Base-by-base conservation (phyloP, 92 coral and sea anemone genomes). In the Ricordea florida region DNA sequence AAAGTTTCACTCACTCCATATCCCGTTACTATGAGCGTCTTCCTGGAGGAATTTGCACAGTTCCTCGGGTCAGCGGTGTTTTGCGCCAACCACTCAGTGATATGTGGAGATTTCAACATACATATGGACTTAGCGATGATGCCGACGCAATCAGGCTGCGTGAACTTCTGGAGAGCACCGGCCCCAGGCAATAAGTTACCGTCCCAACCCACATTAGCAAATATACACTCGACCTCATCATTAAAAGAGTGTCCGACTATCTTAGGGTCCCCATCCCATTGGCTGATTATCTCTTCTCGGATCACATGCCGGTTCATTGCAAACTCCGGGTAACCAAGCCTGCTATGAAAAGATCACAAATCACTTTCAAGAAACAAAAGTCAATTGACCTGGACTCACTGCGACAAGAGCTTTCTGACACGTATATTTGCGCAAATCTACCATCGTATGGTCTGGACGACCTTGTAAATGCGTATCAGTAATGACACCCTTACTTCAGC, bases 191-290 rank as follows among this genome's bases (percentile, higher is more conserved):
- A 36, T 76, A 81, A 72, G 87, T 81, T 55, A 72, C 59, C 9
- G 87, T 62, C 62, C 82, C 82, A n/a, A 81, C 87, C 27, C 87
- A 81, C 50, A 67, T 83, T 69, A 29, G 76, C 37, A 61, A 59
- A 6, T 76, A 83, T 56, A 76, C 89, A 46, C 77, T 83, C 14
- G 89, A 83, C 51, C 89, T 23, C 53, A 52, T 58, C 38, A 62
- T 79, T 28, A 40, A 74, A 21, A 64, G 74, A 49, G 20, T 9
- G 29, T 38, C 82, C 32, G 83, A 74, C 17, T 51, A 53, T 20
- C 45, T 77, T 35, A 28, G 17, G 40, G 10, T 16, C 17, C 46
- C 78, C 13, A 1, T 55, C 10, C 85, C 80, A 11, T 57, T 72
- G 62, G 60, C 73, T 9, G 75, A 68, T 40, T 69, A 76, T 36